Evolutionary conservation across 2,113 vertebrate species (phyloP), one percentile per base, ranked within the genome.

Genomic region (Dinomys branickii): DNA sequence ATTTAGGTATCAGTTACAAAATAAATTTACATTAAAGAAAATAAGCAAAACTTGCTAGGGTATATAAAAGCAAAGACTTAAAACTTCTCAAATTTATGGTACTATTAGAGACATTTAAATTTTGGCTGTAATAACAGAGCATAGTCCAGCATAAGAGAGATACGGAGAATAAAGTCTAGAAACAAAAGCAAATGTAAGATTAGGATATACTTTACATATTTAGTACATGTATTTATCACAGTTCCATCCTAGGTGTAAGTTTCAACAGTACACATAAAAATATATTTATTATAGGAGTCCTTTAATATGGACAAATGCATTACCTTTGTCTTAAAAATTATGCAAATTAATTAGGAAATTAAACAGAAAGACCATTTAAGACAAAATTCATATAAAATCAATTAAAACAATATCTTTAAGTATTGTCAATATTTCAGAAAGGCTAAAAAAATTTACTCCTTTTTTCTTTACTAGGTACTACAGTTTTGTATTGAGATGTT

Each of bases 401-500:
- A 67, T 56, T n/a, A 59, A 94, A 89, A 75, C 75, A 30, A 82
- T 80, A 67, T 12, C 33, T 75, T 81, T 77, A 81, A 85, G 7
- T 7, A 38, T 54, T 88, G 5, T 0, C 2, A 75, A 5, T 28
- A 75, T 83, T 92, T 90, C 14, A 85, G 3, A 87, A 96, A 88
- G 20, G 4, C 16, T 65, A 92, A 67, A 75, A 63, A 44, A 67
- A 86, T 56, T 85, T 35, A 58, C n/a, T 44, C 38, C 1, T 75
- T 75, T 75, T 44, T 35, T 44, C 24, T 2, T 44, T 75, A 28
- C 5, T 13, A 44, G 11, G 22, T 11, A 10, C n/a, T 28, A 75
- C 24, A 44, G 41, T 75, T 88, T 95, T 22, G 50, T 85, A 14
- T 22, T 44, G 41, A 52, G 44, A 30, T 47, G 1, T 7, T 80